A percentile compares a stretch with the other conserved stretches of the same genome.
Conservation (phyloP, 2,888 invertebrate species). For the Catocala fraxini region DNA sequence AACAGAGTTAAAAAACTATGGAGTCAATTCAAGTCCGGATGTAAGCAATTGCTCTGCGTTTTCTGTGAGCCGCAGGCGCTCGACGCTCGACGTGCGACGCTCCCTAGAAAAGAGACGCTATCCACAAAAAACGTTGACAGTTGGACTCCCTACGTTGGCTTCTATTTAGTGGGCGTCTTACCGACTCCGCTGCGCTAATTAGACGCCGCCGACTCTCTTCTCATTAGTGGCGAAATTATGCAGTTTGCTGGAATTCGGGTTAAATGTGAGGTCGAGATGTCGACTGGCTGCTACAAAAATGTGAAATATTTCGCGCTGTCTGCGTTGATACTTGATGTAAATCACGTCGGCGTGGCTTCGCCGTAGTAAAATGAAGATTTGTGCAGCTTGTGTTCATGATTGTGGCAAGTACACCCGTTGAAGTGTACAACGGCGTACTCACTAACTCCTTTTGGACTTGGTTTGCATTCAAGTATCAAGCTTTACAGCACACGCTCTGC, state of each 20-base stretch:
- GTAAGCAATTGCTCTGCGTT: slow-evolving; percentile 9
- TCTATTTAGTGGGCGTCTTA: slow-evolving; percentile 83
- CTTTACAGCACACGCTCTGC: too few relatives aligned
- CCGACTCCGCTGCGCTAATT: slow-evolving; percentile 82
- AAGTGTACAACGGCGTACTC: too few relatives aligned
- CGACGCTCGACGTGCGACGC: background rate
- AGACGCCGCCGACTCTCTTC: slow-evolving; percentile 81
- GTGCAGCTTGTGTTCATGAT: background rate
- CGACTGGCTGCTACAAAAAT: slow-evolving; percentile 65
- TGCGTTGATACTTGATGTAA: slow-evolving; percentile 38
- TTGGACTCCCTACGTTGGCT: slow-evolving; percentile 50
- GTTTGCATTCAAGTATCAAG: too few relatives aligned
- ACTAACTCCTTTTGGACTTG: too few relatives aligned
- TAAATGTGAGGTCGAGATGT: slow-evolving; percentile 79
- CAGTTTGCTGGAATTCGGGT: slow-evolving; percentile 84
- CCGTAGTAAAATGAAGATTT: background rate
- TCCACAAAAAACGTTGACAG: slow-evolving; percentile 27
- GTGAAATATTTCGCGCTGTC: slow-evolving; percentile 58
- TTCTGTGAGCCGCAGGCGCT: slow-evolving; percentile 11
- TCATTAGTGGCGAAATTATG: slow-evolving; percentile 87
- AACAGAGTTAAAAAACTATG: background rate
- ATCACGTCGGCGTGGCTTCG: background rate
- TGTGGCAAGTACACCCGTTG: too few relatives aligned
- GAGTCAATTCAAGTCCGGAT: slow-evolving; percentile 13
- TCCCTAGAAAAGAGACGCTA: slow-evolving; percentile 18